Evolutionary conservation across 2,113 vertebrate genomes (phyloP), one percentile per base, ranked within the genome.

Genomic region (Peromyscus californicus): DNA sequence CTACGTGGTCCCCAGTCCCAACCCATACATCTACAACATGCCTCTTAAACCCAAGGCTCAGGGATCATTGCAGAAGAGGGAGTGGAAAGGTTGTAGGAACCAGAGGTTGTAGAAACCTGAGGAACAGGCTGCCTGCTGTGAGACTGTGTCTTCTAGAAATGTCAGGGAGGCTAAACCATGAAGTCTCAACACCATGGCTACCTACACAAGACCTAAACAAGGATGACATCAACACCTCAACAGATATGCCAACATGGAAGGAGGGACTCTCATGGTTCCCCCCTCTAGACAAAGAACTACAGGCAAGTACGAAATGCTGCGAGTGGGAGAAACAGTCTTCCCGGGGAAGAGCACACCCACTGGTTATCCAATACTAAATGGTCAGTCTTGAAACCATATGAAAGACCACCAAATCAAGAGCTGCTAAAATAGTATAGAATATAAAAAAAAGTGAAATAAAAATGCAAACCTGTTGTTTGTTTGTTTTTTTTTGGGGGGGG

Each of bases 361-460:
- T 36, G 31, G 29, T 48, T 36, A 57, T 36, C 78, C 19, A 54
- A 11, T 57, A 80, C 33, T 31, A 80, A 54, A 80, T 8, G 36
- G 51, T 7, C 51, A n/a, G 48, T 97, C 85, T 79, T 97, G 92
- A 93, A 65, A 97, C 57, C 54, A 59, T 57, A 82, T 82, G 33
- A 36, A 57, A 36, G 48, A 36, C 79, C 33, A 82, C 33, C 33
- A 57, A 82, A 82, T n/a, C 13, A 59, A 59, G 19, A 82, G 33
- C n/a, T n/a, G 54, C 21, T 82, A 82, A n/a, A n/a, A 24, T n/a
- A 36, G n/a, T n/a, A 15, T 6, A 82, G 79, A 82, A n/a, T n/a
- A 33, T 22, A 59, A 82, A 82, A n/a, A n/a, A 13, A 22, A 36
- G 4, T 33, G 21, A 80, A 57, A 57, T 67, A n/a, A 80, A 2